Base-by-base conservation (phyloP, 2,888 invertebrate species). In the Glyphotaelius pellucidus region DNA sequence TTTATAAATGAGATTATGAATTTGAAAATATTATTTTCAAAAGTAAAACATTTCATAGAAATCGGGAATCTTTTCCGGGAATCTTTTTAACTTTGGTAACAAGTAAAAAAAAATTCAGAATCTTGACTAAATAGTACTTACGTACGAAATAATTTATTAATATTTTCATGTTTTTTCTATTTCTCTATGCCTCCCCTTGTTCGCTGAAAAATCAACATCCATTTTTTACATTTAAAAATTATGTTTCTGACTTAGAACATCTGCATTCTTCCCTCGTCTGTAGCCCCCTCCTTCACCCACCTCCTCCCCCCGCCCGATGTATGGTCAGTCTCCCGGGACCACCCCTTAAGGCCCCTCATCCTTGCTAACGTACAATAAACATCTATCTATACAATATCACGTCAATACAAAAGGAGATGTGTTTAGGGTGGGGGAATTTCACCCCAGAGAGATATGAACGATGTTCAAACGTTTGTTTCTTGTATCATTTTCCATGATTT, bases 281-380 rank as follows among this genome's bases (percentile, higher is more conserved):
- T 80, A 30, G 2, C 32, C 15, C 67, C 67, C 67, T 25, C 25
- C 67, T 67, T 25, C 67, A 25, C 25, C 30, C 91, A 31, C 80
- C 87, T 67, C 91, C 15, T 52, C 35, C 85, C 35, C 85, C 80
- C 87, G 11, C 81, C 80, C 31, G 11, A 38, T 79, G 79, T 15
- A 80, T 87, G 91, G 91, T 92, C 91, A 87, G 83, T 90, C 87
- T 90, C 92, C 90, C 84, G 85, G 91, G 89, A 90, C 52, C 91
- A 35, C 83, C 91, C 83, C 91, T 42, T 30, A 31, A 38, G 79
- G 35, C 42, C 85, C 80, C 86, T 90, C 91, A 92, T 92, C 91
- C 90, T 81, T 81, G 90, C 93, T 92, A 92, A 93, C 92, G 87
- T 92, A 92, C 92, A 92, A 93, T 93, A 93, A 93, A 92, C 92